Percentiles rank a stretch among this genome's conserved stretches.
Evolutionary conservation across 2,113 vertebrate genomes (phyloP).

Genomic region (Oreochromis aureus): DNA sequence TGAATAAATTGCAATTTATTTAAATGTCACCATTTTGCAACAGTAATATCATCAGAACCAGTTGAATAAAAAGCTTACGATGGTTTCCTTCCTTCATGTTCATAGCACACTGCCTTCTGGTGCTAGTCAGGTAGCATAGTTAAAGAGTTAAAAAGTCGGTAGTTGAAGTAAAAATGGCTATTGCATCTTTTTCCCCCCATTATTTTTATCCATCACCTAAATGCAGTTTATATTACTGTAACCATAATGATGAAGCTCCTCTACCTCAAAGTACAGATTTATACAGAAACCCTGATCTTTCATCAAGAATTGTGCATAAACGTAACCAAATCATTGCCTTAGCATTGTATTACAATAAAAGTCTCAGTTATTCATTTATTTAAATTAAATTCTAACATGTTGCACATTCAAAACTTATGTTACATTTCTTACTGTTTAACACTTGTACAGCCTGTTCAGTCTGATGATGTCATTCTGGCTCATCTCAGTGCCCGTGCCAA

Average conservation of each 20-base stretch:
- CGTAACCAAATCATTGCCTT: neutral
- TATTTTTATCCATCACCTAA: neutral
- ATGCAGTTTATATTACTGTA: neutral
- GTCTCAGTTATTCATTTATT: neutral
- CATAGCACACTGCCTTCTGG: neutral
- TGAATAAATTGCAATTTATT: neutral
- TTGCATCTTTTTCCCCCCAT: neutral
- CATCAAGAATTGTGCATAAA: neutral
- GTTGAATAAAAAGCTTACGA: neutral
- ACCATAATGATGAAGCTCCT: neutral
- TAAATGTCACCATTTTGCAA: neutral
- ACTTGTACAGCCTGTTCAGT: constrained; percentile 56
- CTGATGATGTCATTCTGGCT: constrained; percentile 55
- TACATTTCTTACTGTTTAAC: neutral
- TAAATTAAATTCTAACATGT: neutral
- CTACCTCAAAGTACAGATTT: neutral
- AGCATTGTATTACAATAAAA: neutral
- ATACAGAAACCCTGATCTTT: neutral
- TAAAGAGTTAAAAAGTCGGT: neutral
- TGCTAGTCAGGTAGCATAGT: neutral
- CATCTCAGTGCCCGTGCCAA: constrained; percentile 47
- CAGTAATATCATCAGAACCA: neutral
- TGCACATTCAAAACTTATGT: neutral
- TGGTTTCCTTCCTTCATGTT: neutral
- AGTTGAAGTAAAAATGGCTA: neutral